Base-by-base conservation (phyloP, 2,888 invertebrate species). In the Drosophila recens region DNA sequence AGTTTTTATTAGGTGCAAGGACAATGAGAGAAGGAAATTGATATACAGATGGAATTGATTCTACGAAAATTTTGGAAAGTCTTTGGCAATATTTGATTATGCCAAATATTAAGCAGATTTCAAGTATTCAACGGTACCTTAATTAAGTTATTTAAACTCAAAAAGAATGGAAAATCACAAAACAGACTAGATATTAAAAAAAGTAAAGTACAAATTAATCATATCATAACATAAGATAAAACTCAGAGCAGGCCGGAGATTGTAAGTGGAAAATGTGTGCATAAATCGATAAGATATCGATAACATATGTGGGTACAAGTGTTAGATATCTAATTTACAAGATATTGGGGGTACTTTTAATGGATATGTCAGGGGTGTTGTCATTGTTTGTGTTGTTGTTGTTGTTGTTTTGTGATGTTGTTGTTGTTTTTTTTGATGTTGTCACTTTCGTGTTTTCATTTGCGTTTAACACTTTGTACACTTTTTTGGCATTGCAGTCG, bases 401-500 rank as follows among this genome's bases (percentile, higher is more conserved):
- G n/a, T n/a, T n/a, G n/a, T n/a, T n/a, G n/a, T n/a, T n/a, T n/a
- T n/a, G n/a, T n/a, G n/a, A n/a, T n/a, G n/a, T n/a, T n/a, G n/a
- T n/a, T n/a, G n/a, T 61, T 33, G 15, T 40, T 51, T 17, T 51
- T 52, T 45, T 40, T 54, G 46, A 13, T 57, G 42, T 57, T 52
- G 52, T 56, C 45, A 64, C 48, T 71, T 71, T 75, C 40, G 46
- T 64, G 67, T 27, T 72, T 67, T 57, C 56, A 40, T 72, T 72
- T 49, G 30, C 20, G 38, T 57, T 65, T 61, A 57, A 63, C 48
- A 57, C 45, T 66, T 69, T 66, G 59, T 49, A 43, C 52, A 30
- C 20, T 34, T 67, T 63, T 61, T 75, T 66, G 70, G 66, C 62
- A 75, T 58, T 75, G 70, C 75, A 75, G 52, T 70, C 46, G 75